Conservation (phyloP, 2,113 vertebrate species). For the Bubo blakistoni region DNA sequence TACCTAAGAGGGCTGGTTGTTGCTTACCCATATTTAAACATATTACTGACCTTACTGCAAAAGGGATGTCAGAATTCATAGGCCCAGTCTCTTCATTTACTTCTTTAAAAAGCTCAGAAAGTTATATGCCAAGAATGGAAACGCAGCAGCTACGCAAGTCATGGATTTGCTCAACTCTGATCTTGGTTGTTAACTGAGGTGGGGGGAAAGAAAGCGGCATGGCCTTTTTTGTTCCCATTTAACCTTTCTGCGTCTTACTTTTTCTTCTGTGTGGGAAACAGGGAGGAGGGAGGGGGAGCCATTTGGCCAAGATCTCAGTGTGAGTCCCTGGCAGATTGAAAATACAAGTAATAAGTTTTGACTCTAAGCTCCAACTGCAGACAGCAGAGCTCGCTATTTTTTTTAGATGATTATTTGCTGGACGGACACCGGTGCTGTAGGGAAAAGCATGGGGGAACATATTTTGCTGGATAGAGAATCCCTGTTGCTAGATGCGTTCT, state of each 20-base stretch:
- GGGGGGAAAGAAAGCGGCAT: fast-evolving
- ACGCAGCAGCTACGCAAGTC: neutral
- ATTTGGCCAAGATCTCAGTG: neutral
- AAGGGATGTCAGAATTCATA: neutral
- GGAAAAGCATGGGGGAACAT: fast-evolving
- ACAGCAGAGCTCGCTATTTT: neutral
- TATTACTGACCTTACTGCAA: neutral
- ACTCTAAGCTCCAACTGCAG: conserved; percentile 38
- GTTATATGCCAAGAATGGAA: neutral
- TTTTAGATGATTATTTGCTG: neutral
- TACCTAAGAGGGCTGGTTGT: neutral
- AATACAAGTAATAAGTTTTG: conserved; percentile 23
- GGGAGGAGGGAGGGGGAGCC: neutral
- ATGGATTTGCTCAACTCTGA: neutral
- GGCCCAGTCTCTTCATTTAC: neutral
- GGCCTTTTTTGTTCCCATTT: conserved; percentile 15
- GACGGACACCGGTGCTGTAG: neutral
- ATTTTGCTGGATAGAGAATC: neutral
- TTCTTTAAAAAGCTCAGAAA: neutral
- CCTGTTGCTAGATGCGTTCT: neutral
- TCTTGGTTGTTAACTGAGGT: neutral
- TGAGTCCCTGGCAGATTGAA: conserved; percentile 16
- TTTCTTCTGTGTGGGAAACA: neutral
- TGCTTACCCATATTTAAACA: neutral
- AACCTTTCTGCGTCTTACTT: neutral